phyloP scores from a whole-genome alignment of 1,140 invertebrate species.

The Carcinoscorpius rotundicauda region DNA sequence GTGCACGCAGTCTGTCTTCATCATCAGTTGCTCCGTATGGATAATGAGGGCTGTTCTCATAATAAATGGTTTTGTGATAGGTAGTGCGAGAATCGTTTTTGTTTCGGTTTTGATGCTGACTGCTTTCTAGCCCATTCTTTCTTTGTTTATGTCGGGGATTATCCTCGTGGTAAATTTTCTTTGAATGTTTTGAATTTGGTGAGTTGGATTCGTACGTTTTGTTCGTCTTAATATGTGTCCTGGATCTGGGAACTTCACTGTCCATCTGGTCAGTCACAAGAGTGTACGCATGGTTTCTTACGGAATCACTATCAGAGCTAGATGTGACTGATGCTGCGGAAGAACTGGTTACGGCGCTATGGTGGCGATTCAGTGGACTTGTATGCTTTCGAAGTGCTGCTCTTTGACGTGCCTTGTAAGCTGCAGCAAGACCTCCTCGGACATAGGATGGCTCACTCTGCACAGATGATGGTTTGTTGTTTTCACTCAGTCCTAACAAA shows the following conservation, averaged over 20 bases:
- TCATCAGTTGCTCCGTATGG: neutral
- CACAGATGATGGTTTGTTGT: constrained; percentile 7
- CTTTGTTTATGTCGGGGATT: too few species aligned
- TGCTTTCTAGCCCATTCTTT: too few species aligned
- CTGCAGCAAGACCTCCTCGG: constrained; percentile 17
- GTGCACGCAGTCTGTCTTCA: constrained; percentile 9
- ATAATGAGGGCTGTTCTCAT: too few species aligned
- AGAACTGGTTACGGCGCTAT: constrained; percentile 6
- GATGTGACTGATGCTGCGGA: constrained; percentile 12
- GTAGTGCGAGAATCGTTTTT: too few species aligned
- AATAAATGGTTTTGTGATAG: too few species aligned
- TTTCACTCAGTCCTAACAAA: too few species aligned
- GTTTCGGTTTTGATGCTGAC: too few species aligned
- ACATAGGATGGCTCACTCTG: constrained; percentile 16
- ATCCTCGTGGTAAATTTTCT: too few species aligned
- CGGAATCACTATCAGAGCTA: constrained; percentile 19
- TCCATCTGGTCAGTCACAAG: neutral
- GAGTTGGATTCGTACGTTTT: neutral
- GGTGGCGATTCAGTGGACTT: constrained; percentile 3
- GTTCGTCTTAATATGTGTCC: constrained; percentile 12
- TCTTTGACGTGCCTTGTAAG: constrained; percentile 18
- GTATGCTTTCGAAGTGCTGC: constrained; percentile 6
- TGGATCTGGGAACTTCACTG: constrained; percentile 19
- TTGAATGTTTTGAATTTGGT: too few species aligned
- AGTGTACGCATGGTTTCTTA: constrained; percentile 1